Evolutionary conservation across 1,140 invertebrate species (phyloP).

Genomic region (Drosophila chauvacae): DNA sequence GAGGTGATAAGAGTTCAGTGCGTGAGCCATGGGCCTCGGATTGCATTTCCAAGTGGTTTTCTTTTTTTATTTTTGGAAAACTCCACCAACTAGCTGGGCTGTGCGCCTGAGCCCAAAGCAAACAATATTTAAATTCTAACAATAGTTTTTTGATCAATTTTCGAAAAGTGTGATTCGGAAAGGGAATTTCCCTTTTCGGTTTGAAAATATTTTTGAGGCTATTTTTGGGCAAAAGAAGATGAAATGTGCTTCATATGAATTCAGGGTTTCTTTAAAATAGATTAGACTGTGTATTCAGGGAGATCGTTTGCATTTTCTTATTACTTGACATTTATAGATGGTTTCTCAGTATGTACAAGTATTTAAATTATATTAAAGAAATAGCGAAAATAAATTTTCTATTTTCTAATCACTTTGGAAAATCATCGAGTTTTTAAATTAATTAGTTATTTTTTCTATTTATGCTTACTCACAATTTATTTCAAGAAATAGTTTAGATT

Average conservation of each 20-base stretch:
- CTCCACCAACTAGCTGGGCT: slow-evolving; percentile 36
- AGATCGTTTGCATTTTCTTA: neutral
- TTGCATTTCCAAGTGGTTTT: slow-evolving; percentile 37
- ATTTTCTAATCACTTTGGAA: too few species aligned
- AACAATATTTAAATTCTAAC: slow-evolving; percentile 77
- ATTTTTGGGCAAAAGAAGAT: too few species aligned
- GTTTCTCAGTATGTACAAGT: neutral
- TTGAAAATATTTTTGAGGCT: neutral
- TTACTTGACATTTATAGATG: neutral
- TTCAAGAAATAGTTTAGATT: too few species aligned
- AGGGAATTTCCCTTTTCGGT: neutral
- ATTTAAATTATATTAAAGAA: neutral
- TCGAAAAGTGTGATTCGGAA: neutral
- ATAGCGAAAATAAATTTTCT: too few species aligned
- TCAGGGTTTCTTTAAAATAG: neutral
- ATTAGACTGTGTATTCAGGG: neutral
- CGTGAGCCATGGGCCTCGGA: slow-evolving; percentile 13
- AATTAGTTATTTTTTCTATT: too few species aligned
- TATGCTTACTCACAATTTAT: too few species aligned
- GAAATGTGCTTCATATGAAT: neutral
- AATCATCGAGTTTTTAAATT: too few species aligned
- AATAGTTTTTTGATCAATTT: slow-evolving; percentile 44
- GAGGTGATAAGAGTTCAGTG: slow-evolving; percentile 38
- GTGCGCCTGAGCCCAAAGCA: slow-evolving; percentile 56
- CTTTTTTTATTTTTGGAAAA: slow-evolving; percentile 36